Evolutionary conservation across 2,888 invertebrate genomes (phyloP).

Genomic region (Hofmannophila pseudospretella): DNA sequence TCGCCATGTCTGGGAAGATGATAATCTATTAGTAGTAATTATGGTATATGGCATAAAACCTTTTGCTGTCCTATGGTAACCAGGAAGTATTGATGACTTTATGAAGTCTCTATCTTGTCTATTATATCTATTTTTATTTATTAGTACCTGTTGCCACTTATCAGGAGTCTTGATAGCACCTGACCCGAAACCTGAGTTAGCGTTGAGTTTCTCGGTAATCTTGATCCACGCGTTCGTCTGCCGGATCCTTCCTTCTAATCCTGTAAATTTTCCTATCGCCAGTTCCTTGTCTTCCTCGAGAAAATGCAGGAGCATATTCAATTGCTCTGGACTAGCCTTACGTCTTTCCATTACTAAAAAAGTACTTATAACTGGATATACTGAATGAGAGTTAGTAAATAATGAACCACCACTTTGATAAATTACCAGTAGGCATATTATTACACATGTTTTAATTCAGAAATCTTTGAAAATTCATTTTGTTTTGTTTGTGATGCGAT

Average conservation of each 20-base stretch:
- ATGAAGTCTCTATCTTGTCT: too few species aligned
- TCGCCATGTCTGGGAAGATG: constrained; percentile 41
- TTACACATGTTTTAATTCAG: neutral
- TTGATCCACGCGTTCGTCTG: constrained; percentile 55
- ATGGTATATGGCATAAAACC: too few species aligned
- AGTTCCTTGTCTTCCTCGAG: constrained; percentile 51
- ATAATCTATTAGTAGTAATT: neutral
- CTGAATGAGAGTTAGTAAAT: neutral
- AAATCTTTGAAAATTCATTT: neutral
- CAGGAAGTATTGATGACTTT: too few species aligned
- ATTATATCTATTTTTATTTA: too few species aligned
- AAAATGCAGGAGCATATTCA: constrained; percentile 50
- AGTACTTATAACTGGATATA: neutral
- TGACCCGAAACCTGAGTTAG: constrained; percentile 51
- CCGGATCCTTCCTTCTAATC: constrained; percentile 45
- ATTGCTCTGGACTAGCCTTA: constrained; percentile 54
- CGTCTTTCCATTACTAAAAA: constrained; percentile 30
- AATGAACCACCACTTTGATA: neutral
- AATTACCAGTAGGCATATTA: neutral
- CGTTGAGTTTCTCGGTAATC: constrained; percentile 53
- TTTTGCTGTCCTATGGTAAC: too few species aligned
- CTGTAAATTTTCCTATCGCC: constrained; percentile 48
- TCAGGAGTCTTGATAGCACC: constrained; percentile 57
- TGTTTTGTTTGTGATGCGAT: neutral
- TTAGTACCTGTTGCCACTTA: constrained; percentile 49